Conservation (phyloP, 1,140 invertebrate genomes). For the Panulirus ornatus region DNA sequence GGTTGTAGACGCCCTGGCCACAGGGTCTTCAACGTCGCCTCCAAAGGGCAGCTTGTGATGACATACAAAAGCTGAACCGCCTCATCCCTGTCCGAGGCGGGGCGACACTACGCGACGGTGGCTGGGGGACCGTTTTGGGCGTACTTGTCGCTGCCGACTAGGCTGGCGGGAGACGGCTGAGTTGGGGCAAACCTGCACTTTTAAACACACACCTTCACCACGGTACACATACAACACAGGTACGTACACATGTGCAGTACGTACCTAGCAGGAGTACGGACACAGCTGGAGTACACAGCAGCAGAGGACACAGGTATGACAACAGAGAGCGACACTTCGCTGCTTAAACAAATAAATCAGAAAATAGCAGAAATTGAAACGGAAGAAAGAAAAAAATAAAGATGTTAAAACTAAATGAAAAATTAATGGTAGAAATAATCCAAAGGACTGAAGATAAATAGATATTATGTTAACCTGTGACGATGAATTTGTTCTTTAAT, state of each 20-base stretch:
- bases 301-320: background rate
- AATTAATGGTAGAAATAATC: background rate
- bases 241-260: background rate
- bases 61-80: background rate
- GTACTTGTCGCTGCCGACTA: constrained; percentile 4
- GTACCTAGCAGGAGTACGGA: constrained; percentile 2
- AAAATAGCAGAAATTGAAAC: background rate
- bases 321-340: background rate
- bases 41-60: constrained; percentile 13
- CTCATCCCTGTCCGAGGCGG: background rate
- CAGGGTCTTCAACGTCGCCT: background rate
- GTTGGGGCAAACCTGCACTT: constrained; percentile 33
- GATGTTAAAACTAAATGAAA: background rate
- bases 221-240: constrained; percentile 17
- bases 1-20: constrained; percentile 16
- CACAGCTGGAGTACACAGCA: constrained; percentile 3
- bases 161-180: constrained; percentile 3
- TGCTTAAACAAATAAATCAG: too few relatives aligned
- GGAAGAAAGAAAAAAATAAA: background rate
- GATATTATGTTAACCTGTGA: background rate
- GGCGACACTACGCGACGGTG: constrained; percentile 20
- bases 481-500: background rate
- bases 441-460: background rate
- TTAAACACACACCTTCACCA: constrained; percentile 37
- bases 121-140: background rate